Evolutionary conservation across 1,140 invertebrate species (phyloP).

Genomic region (Megathymus violae): DNA sequence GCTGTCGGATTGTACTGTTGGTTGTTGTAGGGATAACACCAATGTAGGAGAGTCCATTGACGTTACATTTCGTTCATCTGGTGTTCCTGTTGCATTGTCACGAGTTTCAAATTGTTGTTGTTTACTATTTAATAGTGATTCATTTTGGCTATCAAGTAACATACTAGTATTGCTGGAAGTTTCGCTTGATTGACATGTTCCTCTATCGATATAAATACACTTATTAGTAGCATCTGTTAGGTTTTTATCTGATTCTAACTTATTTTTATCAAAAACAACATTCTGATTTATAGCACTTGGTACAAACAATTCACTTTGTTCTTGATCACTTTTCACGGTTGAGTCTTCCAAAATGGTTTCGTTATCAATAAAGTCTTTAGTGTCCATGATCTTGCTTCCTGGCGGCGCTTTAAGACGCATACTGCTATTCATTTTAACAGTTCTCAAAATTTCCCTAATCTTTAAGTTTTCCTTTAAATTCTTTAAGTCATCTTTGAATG

Average conservation of each 20-base stretch:
- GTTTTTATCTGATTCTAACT: conserved; percentile 29
- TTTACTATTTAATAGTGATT: neutral
- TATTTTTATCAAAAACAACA: conserved; percentile 40
- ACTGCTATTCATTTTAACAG: conserved; percentile 75
- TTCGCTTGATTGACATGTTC: conserved; percentile 1
- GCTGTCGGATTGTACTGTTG: neutral
- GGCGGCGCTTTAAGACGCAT: conserved; percentile 64
- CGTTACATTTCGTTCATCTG: neutral
- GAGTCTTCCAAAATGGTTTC: conserved; percentile 55
- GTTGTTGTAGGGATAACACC: neutral
- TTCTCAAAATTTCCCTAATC: conserved; percentile 73
- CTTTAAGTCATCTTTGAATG: conserved; percentile 64
- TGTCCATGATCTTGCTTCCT: conserved; percentile 64
- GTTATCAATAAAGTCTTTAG: conserved; percentile 62
- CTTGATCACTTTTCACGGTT: conserved; percentile 19
- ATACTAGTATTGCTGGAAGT: neutral
- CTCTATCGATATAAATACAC: conserved; percentile 13
- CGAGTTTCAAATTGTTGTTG: neutral
- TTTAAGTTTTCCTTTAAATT: conserved; percentile 72
- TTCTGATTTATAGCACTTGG: conserved; percentile 56
- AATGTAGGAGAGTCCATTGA: neutral
- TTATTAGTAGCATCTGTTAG: conserved; percentile 6
- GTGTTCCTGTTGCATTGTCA: neutral
- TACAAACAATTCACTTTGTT: conserved; percentile 27
- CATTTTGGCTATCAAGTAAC: neutral